Conservation (phyloP, 2,888 invertebrate genomes). For the Serrognathus titanus region DNA sequence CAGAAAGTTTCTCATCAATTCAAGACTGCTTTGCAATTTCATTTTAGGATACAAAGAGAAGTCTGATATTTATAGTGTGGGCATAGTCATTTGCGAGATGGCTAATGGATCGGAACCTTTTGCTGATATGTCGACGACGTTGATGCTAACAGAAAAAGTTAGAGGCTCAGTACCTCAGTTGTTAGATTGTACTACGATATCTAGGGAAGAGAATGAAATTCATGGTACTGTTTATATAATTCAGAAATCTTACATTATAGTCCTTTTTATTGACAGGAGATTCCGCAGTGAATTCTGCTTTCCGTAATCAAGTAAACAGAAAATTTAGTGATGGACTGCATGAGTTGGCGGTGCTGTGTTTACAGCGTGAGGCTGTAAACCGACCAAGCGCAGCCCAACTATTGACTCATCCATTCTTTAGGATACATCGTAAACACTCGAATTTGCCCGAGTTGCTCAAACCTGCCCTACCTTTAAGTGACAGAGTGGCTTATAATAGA, state of each 20-base stretch:
- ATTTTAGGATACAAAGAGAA: constrained; percentile 76
- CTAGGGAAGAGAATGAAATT: constrained; percentile 48
- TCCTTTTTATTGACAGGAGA: constrained; percentile 27
- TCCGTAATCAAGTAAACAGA: constrained; percentile 52
- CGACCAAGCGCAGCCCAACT: constrained; percentile 70
- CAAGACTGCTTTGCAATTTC: not conserved
- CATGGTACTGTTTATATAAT: constrained; percentile 31
- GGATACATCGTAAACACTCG: constrained; percentile 62
- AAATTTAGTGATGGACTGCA: constrained; percentile 75
- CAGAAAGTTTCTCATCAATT: not conserved
- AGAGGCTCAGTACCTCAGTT: constrained; percentile 74
- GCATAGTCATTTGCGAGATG: constrained; percentile 82
- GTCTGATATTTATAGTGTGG: constrained; percentile 89
- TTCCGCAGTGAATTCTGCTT: constrained; percentile 33
- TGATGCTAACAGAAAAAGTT: constrained; percentile 89
- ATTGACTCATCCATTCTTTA: constrained; percentile 72
- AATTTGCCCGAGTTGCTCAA: constrained; percentile 63
- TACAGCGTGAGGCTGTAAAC: constrained; percentile 65
- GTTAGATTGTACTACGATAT: constrained; percentile 69
- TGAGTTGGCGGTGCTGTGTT: constrained; percentile 68
- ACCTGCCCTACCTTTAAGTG: constrained; percentile 65
- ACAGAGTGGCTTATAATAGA: constrained; percentile 52
- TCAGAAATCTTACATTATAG: not conserved
- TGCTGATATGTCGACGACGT: constrained; percentile 77
- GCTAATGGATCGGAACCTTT: constrained; percentile 89